These are phyloP conservation scores for Hemicentrotus pulcherrimus DNA, from an alignment of 35 echinoderm and acorn worm genomes.

Conservation along the genomic window DNA sequence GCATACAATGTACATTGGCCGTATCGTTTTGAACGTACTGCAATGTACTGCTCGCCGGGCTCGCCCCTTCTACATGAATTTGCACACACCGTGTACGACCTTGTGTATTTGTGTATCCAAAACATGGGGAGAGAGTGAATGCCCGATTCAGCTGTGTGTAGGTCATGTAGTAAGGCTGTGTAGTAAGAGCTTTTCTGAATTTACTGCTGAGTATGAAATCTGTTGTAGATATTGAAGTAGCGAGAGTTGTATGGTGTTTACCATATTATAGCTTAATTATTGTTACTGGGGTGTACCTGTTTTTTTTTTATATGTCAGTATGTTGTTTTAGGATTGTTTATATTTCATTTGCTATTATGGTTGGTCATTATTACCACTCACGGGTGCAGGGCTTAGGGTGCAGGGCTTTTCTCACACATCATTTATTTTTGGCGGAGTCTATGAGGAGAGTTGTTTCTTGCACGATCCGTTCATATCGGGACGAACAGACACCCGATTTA, in stretches of 20 bases:
- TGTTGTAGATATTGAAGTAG: background rate
- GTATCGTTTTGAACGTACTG: too few relatives aligned
- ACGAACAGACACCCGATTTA: constrained; percentile 22
- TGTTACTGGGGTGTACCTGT: background rate
- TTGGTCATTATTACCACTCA: background rate
- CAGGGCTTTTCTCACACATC: background rate
- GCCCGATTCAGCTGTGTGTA: background rate
- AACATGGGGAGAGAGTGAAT: background rate
- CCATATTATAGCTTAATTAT: too few relatives aligned
- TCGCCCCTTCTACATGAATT: background rate
- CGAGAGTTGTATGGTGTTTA: background rate
- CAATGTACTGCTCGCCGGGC: too few relatives aligned
- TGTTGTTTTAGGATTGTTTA: background rate
- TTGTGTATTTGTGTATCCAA: background rate
- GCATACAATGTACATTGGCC: too few relatives aligned
- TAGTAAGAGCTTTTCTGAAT: background rate
- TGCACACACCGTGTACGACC: background rate
- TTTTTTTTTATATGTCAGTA: background rate
- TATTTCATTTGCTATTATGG: background rate
- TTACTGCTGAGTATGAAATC: background rate
- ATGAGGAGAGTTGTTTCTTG: constrained; percentile 1
- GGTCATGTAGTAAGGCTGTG: background rate
- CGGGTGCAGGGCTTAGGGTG: background rate
- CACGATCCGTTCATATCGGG: background rate
- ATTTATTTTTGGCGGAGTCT: background rate